Percentiles rank a stretch among this genome's conserved stretches.
Evolutionary conservation across 2,113 vertebrate genomes (phyloP).

Genomic region (Gobius niger): DNA sequence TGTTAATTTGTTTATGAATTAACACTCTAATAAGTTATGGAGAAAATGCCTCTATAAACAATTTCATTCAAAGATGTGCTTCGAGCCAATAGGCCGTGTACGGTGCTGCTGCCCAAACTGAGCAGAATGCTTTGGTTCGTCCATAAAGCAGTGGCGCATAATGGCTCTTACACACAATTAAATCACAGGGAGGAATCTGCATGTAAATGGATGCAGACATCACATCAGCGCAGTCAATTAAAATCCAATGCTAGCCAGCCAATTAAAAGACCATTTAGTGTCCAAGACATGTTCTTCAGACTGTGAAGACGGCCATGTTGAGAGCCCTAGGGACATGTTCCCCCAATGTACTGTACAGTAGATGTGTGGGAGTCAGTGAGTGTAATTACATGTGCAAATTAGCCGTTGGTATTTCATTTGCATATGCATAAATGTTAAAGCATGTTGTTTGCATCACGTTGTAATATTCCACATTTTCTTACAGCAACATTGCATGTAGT

Average conservation of each 20-base stretch:
- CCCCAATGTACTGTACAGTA: not conserved
- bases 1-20: conserved; percentile 38
- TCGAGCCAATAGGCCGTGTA: conserved; percentile 6
- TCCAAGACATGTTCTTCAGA: not conserved
- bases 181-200: not conserved
- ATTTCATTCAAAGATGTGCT: conserved; percentile 18
- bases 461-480: no score
- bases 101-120: not conserved
- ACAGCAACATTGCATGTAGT: no score
- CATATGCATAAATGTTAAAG: no score
- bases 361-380: not conserved
- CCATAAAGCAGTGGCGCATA: not conserved
- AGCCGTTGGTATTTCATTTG: no score
- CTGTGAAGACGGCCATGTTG: not conserved
- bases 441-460: no score
- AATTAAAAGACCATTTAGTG: conserved; percentile 5
- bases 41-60: not conserved
- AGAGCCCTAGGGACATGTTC: not conserved
- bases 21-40: conserved; percentile 23
- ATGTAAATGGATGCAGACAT: conserved; percentile 13
- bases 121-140: not conserved
- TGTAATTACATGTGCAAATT: not conserved
- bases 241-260: conserved; percentile 2
- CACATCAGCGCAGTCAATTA: conserved; percentile 7
- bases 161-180: conserved; percentile 9